Conservation (phyloP, 2,797 vertebrate species). For the Nothura maculosa region DNA sequence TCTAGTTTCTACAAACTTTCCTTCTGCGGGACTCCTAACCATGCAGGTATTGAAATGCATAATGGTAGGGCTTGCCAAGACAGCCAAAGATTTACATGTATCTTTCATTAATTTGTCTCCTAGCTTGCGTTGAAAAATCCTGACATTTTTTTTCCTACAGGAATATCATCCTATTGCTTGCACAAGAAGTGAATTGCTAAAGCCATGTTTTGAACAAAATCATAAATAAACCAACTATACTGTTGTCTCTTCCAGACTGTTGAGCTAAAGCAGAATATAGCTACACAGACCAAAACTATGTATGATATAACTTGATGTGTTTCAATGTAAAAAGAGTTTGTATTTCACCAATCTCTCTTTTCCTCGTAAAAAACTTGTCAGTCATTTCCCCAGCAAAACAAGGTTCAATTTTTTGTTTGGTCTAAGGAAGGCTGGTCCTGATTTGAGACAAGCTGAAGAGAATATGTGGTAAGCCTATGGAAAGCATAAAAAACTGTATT, state of each 20-base stretch:
- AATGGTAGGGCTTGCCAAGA: constrained; percentile 55
- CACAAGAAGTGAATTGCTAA: neutral
- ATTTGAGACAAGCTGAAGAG: constrained; percentile 14
- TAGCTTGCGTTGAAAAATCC: constrained; percentile 10
- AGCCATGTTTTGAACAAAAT: constrained; percentile 19
- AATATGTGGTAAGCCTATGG: neutral
- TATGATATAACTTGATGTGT: constrained; percentile 48
- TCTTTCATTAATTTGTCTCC: constrained; percentile 66
- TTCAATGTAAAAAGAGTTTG: constrained; percentile 59
- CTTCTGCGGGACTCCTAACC: constrained; percentile 39
- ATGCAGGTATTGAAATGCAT: constrained; percentile 54
- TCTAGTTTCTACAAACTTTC: constrained; percentile 48
- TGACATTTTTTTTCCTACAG: neutral
- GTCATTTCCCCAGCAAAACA: constrained; percentile 41
- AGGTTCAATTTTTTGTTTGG: neutral
- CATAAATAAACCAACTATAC: constrained; percentile 36
- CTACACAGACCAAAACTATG: constrained; percentile 40
- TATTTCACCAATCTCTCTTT: constrained; percentile 29
- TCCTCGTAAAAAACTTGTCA: neutral
- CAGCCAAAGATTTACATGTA: constrained; percentile 70
- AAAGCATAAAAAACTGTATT: neutral
- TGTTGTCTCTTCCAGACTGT: constrained; percentile 53
- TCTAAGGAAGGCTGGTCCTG: neutral
- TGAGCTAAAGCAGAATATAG: constrained; percentile 58
- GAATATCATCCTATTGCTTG: constrained; percentile 24